These are phyloP conservation scores for Alosa alosa DNA, from an alignment of 2,113 vertebrate species.

Conservation along the genomic window DNA sequence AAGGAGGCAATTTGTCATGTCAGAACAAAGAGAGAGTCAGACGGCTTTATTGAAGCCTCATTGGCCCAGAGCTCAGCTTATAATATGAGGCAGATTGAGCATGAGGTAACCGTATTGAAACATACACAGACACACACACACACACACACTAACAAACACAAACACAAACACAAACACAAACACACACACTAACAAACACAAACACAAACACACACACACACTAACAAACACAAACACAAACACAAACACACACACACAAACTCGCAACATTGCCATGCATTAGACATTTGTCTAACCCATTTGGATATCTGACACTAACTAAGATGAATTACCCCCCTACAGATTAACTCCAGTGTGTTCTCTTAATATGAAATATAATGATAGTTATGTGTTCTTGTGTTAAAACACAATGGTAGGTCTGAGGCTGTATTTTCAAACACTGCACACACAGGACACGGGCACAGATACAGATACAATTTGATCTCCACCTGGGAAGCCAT, in stretches of 20 bases:
- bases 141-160: background rate
- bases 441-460: background rate
- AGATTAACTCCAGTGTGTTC: conserved; percentile 13
- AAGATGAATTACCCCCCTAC: background rate
- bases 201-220: background rate
- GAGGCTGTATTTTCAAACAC: background rate
- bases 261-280: background rate
- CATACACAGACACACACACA: background rate
- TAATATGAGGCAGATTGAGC: background rate
- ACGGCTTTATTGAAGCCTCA: background rate
- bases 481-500: background rate
- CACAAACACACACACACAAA: background rate
- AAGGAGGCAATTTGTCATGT: background rate
- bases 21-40: background rate
- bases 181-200: background rate
- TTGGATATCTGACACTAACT: conserved; percentile 10
- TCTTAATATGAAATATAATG: conserved; percentile 15
- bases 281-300: background rate
- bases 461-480: background rate
- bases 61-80: background rate
- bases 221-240: background rate
- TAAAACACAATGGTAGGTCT: background rate
- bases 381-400: background rate
- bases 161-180: background rate
- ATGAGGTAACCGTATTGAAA: background rate